Base-by-base conservation (phyloP, 2,797 vertebrate genomes). In the Pteropus rufus region DNA sequence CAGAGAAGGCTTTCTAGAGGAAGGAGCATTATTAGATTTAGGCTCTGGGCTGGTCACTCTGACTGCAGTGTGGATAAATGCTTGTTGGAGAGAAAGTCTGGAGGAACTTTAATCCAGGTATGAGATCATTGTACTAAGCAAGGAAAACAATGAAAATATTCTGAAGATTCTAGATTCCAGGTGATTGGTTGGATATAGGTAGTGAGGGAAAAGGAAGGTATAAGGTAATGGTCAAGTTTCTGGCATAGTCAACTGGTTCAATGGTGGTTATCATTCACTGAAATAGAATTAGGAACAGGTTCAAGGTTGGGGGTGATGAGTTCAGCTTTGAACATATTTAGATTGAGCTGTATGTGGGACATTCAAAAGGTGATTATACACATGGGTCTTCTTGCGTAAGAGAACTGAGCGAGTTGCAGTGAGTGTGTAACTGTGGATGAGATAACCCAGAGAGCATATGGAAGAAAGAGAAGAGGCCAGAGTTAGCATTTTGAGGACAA, bases 271-370 rank as follows among this genome's bases (percentile, higher is more conserved):
- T 88, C 73, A 76, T 84, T 94, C 24, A 18, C 39, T 62, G 49
- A 85, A 96, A 92, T 73, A 80, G 65, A 92, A 44, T 69, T 56
- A 83, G 73, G 34, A 77, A 1, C 31, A 80, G 15, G 16, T 58
- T 84, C 75, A 83, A 19, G 69, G 23, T 83, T 46, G 62, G 12
- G 11, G n/a, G 56, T 73, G 49, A 73, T 64, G 62, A 83, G n/a
- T 82, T 95, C 44, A 94, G 46, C 31, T 94, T 73, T 85, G 52
- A 69, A 64, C 26, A 85, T 56, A 41, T 75, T 67, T 85, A 83
- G 44, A 49, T 34, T 18, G 72, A 87, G 36, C 58, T 69, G 24
- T 87, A 41, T 90, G 23, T 70, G 60, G 31, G 31, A 81, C 31
- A 69, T 73, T 24, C 29, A 75, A 76, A 54, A 93, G 39, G 29